Evolutionary conservation across 2,113 vertebrate species (phyloP), one percentile per base, ranked within the genome.

Genomic region (Daboia siamensis): DNA sequence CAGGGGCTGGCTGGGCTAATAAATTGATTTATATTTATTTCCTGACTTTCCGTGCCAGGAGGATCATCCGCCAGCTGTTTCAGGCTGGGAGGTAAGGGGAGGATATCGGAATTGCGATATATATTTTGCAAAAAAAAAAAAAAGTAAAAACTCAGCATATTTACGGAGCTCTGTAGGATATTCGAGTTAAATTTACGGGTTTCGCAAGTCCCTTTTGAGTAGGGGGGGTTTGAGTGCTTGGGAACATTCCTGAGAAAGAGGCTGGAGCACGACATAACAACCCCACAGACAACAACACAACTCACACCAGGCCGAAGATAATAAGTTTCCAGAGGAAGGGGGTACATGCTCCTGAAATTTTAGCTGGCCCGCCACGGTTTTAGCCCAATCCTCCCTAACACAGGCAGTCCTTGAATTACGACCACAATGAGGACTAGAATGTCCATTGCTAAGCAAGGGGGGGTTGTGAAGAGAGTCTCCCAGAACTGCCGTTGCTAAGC

Each of bases 251-350:
- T 85, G 44, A 57, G 21, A 84, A 20, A 17, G 46, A 4, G 51
- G 90, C 33, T 59, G 23, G 64, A 61, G 64, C 90, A 64, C 80
- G 86, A 88, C 91, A 93, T 84, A 91, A 86, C 46, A 29, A n/a
- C 39, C 26, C 1, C 12, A 13, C 23, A 91, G 54, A 88, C 54
- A 56, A 59, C 20, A 84, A 92, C 87, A 89, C 33, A 84, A 59
- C 26, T 46, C 13, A 74, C 5, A 12, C 69, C 69, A 51, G 54
- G 24, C 69, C 9, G 23, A n/a, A 33, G 87, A 52, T 51, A 84
- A 57, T 54, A 84, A 84, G 87, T 46, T n/a, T 17, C 10, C 8
- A 1, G 61, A 51, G 24, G 12, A 5, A 4, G 0, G 13, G 3
- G 91, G n/a, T n/a, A 2, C 15, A 1, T 3, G 15, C 15, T n/a